Base-by-base conservation (phyloP, 1,140 invertebrate genomes). In the Sycobia sp. region DNA sequence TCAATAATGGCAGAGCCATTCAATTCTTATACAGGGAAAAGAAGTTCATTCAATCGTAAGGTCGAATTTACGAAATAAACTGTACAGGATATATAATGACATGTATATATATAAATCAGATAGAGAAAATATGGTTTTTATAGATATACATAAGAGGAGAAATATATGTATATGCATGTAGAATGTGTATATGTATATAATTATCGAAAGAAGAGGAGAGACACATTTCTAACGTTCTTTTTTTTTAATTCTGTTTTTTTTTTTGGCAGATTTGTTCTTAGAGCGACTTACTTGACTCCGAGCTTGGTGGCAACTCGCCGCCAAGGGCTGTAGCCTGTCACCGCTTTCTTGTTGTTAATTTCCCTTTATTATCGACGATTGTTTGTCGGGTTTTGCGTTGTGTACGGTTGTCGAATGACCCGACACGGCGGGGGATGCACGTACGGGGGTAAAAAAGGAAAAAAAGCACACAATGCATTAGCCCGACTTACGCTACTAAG, bases 271-370 rank as follows among this genome's bases (percentile, higher is more conserved):
- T 69, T 69, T 71, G 67, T 69, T 62, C 23, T 29, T 23, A 46
- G 43, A 61, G 70, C 72, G 77, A 93, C 92, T 93, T 93, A 94
- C 91, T 93, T 92, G 84, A 94, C 91, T 88, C 92, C 92, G 73
- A 94, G 89, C 84, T 93, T 94, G 82, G 90, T 92, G 80, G 91
- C 91, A 79, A 94, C 91, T 82, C 91, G 88, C 75, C 90, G 88
- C 92, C 91, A 94, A 84, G 92, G 91, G 75, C 91, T 93, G 86
- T 91, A 91, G 85, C 90, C 76, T 72, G 77, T 75, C 71, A 80
- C 71, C 65, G 80, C 69, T 80, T 81, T 81, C 80, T 81, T 82
- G 76, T 68, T 77, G 75, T 72, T 78, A 76, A 75, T 80, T 75
- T 82, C 79, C 79, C 78, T 82, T 79, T 78, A 25, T 55, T 64